A percentile compares a stretch with the other conserved stretches of the same genome.
phyloP scores from a whole-genome alignment of 1,140 invertebrate genomes.

The Polypedilum vanderplanki region DNA sequence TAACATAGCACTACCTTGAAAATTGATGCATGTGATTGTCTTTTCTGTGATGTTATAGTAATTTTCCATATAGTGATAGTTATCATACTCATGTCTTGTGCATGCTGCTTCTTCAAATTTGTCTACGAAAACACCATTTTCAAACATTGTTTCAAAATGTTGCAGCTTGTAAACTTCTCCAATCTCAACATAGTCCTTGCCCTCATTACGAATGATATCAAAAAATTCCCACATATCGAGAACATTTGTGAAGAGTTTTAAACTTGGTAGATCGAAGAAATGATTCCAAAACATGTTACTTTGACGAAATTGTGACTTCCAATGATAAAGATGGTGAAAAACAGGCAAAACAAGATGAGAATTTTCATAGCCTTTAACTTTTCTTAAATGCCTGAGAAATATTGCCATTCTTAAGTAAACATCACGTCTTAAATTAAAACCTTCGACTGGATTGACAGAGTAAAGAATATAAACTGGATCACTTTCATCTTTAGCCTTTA shows the following conservation, averaged over 20 bases:
- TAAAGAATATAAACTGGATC: constrained; percentile 55
- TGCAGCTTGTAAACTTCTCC: constrained; percentile 76
- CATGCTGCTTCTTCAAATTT: constrained; percentile 65
- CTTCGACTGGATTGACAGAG: constrained; percentile 90
- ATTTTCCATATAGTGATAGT: constrained; percentile 55
- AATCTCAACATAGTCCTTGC: constrained; percentile 42
- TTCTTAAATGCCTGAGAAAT: constrained; percentile 59
- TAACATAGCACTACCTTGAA: constrained; percentile 70
- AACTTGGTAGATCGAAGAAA: constrained; percentile 81
- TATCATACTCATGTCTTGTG: constrained; percentile 39
- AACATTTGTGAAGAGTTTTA: constrained; percentile 74
- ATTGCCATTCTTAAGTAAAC: constrained; percentile 89
- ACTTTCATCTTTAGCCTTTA: background rate
- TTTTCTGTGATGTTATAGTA: constrained; percentile 54
- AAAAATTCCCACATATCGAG: constrained; percentile 83
- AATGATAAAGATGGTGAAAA: constrained; percentile 85
- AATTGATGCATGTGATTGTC: constrained; percentile 67
- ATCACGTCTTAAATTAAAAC: constrained; percentile 93
- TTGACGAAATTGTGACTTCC: constrained; percentile 57
- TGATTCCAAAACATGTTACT: constrained; percentile 56
- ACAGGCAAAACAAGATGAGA: constrained; percentile 76
- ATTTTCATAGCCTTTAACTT: constrained; percentile 45
- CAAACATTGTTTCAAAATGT: constrained; percentile 80
- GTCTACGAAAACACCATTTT: constrained; percentile 69
- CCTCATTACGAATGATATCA: constrained; percentile 36